phyloP scores from a whole-genome alignment of 2,888 invertebrate species.

The Lochmaea crataegi region DNA sequence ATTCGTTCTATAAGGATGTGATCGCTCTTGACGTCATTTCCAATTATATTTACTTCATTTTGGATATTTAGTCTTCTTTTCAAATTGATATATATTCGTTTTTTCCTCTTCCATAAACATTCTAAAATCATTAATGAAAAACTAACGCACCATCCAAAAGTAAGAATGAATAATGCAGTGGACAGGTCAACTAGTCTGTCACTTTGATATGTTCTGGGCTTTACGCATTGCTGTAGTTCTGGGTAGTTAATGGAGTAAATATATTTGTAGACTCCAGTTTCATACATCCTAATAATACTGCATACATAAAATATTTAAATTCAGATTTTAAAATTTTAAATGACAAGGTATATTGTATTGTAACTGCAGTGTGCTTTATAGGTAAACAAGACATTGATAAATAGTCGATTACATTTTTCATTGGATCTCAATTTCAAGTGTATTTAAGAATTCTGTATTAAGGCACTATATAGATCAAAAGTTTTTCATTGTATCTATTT shows the following conservation, averaged over 20 bases:
- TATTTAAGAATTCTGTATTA: too few species aligned
- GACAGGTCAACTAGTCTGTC: slow-evolving; percentile 71
- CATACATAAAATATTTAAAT: slow-evolving; percentile 24
- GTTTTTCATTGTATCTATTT: too few species aligned
- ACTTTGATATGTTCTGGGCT: slow-evolving; percentile 69
- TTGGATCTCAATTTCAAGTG: too few species aligned
- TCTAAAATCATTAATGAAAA: slow-evolving; percentile 43
- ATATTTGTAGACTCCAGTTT: slow-evolving; percentile 47
- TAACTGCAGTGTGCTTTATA: too few species aligned
- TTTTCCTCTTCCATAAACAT: slow-evolving; percentile 46
- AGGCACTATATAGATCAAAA: too few species aligned
- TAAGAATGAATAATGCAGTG: slow-evolving; percentile 68
- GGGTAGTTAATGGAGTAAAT: slow-evolving; percentile 60
- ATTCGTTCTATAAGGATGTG: too few species aligned
- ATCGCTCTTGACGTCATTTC: too few species aligned
- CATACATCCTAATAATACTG: slow-evolving; percentile 58
- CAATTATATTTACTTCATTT: neutral
- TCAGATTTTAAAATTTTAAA: slow-evolving; percentile 54
- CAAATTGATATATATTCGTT: slow-evolving; percentile 26
- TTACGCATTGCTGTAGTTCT: slow-evolving; percentile 69
- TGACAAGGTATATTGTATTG: neutral
- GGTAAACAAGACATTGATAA: too few species aligned
- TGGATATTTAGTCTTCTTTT: slow-evolving; percentile 18
- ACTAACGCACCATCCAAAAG: slow-evolving; percentile 63
- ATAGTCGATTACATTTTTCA: too few species aligned